Conservation (phyloP, 2,888 invertebrate species). For the Onthophagus sagittarius region DNA sequence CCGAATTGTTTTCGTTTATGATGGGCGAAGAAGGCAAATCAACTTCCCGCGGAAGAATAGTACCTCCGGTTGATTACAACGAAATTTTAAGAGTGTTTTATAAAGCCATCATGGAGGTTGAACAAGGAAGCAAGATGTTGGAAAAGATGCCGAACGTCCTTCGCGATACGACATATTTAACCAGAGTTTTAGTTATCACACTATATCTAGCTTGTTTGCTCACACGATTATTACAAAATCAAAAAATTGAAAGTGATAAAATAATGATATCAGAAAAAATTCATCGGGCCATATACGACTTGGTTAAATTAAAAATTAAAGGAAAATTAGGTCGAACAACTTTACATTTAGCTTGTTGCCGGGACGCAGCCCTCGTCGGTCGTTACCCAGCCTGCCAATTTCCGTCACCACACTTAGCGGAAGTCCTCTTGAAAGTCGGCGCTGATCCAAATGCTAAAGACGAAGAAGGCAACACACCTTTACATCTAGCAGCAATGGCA, state of each 20-base stretch:
- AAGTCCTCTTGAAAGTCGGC: conserved; percentile 73
- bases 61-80: conserved; percentile 74
- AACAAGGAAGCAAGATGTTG: conserved; percentile 57
- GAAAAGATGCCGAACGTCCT: conserved; percentile 60
- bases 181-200: conserved; percentile 80
- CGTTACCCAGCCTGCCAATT: conserved; percentile 68
- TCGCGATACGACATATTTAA: conserved; percentile 72
- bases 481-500: conserved; percentile 79
- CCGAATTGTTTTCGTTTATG: conserved; percentile 93
- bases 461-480: conserved; percentile 79
- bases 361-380: conserved; percentile 67
- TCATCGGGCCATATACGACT: conserved; percentile 69
- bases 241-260: conserved; percentile 34
- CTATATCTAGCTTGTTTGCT: conserved; percentile 78
- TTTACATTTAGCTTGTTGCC: conserved; percentile 80
- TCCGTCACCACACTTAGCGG: conserved; percentile 66
- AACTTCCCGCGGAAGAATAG: conserved; percentile 57
- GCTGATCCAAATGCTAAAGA: conserved; percentile 78
- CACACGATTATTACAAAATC: conserved; percentile 58
- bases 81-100: conserved; percentile 81
- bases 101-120: conserved; percentile 62
- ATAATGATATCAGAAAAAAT: conserved; percentile 53
- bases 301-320: conserved; percentile 66
- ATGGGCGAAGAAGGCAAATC: conserved; percentile 79
- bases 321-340: conserved; percentile 65